Percentiles rank a stretch among this genome's conserved stretches.
Conservation (phyloP, 1,140 invertebrate genomes). For the Contarinia nasturtii region DNA sequence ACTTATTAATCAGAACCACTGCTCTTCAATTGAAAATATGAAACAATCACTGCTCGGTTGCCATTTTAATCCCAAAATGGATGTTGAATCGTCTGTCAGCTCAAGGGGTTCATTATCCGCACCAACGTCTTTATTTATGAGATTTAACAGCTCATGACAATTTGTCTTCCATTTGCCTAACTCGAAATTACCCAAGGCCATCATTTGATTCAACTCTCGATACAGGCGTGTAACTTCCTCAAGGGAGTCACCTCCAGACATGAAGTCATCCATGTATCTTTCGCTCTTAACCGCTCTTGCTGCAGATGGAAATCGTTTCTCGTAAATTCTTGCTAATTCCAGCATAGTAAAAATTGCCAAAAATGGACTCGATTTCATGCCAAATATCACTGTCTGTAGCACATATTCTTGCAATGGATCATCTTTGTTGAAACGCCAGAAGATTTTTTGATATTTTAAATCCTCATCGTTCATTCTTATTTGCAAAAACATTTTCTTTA, state of each 20-base stretch:
- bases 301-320: conserved; percentile 7
- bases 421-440: conserved; percentile 4
- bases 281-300: conserved; percentile 4
- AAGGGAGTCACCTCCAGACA: conserved; percentile 9
- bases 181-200: background rate
- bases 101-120: background rate
- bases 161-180: conserved; percentile 11
- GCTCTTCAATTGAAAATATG: background rate
- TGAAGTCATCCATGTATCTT: conserved; percentile 14
- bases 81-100: background rate
- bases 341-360: conserved; percentile 16
- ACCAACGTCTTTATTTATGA: background rate
- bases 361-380: conserved; percentile 13
- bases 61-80: background rate
- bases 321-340: conserved; percentile 15
- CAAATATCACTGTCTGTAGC: conserved; percentile 12
- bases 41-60: background rate
- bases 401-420: background rate
- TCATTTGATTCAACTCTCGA: background rate
- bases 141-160: conserved; percentile 6
- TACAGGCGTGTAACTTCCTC: conserved; percentile 7
- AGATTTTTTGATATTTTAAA: conserved; percentile 5
- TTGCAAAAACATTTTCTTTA: conserved; percentile 8
- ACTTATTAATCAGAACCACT: background rate
- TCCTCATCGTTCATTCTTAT: conserved; percentile 1